phyloP scores from a whole-genome alignment of 2,113 vertebrate genomes.

The Apus apus region DNA sequence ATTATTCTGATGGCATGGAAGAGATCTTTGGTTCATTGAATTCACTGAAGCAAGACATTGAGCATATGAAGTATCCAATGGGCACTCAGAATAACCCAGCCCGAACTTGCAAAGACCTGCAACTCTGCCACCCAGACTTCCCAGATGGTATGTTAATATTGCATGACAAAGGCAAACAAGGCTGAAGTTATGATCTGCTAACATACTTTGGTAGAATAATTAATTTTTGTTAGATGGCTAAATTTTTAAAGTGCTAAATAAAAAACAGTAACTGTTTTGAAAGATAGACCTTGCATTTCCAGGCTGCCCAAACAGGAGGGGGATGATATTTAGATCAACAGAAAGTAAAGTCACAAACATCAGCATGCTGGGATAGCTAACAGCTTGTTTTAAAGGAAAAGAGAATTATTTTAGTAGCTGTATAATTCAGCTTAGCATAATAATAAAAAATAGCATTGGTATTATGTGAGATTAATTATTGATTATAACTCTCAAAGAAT shows the following conservation, averaged over 20 bases:
- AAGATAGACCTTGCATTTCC: neutral
- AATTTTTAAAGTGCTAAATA: neutral
- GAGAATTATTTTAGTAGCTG: neutral
- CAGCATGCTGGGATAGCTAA: neutral
- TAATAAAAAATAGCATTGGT: neutral
- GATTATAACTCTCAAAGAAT: neutral
- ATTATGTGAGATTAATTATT: neutral
- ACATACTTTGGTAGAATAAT: neutral
- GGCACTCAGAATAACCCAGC: slow-evolving; percentile 94
- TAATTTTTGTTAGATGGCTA: neutral
- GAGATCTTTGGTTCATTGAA: slow-evolving; percentile 94
- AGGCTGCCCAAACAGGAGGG: neutral
- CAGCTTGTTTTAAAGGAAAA: neutral
- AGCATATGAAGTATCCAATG: slow-evolving; percentile 97
- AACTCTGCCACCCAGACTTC: slow-evolving; percentile 97
- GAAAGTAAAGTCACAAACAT: neutral
- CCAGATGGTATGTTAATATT: slow-evolving; percentile 84
- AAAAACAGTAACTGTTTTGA: neutral
- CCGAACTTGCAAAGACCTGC: slow-evolving; percentile 95
- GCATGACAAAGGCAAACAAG: neutral
- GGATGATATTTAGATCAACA: neutral
- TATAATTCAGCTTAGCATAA: neutral
- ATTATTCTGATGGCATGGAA: slow-evolving; percentile 95
- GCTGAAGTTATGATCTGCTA: neutral
- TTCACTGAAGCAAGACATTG: slow-evolving; percentile 94